These are phyloP conservation scores for Drosophila antonietae DNA, from an alignment of 2,888 invertebrate genomes.

Conservation along the genomic window DNA sequence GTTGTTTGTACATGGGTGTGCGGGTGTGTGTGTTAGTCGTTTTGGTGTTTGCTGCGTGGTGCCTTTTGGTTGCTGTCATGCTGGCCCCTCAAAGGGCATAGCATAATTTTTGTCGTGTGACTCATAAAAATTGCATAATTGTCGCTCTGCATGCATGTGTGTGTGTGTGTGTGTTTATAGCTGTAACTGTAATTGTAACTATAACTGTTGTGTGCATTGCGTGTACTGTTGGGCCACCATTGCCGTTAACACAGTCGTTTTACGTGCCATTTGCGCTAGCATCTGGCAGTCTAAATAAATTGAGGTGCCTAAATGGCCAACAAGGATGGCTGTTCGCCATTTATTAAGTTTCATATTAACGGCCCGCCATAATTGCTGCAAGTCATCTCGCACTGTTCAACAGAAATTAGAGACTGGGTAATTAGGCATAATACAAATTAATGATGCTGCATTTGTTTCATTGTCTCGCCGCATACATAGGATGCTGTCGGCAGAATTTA, in stretches of 20 bases:
- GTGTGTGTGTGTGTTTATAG: conserved; percentile 11
- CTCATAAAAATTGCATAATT: conserved; percentile 76
- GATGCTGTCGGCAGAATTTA: background rate
- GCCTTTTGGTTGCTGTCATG: conserved; percentile 40
- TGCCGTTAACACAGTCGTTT: conserved; percentile 53
- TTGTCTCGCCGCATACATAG: background rate
- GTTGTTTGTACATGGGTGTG: conserved; percentile 9
- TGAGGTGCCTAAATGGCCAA: conserved; percentile 50
- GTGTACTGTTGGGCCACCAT: conserved; percentile 43
- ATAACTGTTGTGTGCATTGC: conserved; percentile 32
- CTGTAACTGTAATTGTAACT: conserved; percentile 28
- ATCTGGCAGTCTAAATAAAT: conserved; percentile 66
- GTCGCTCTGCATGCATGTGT: conserved; percentile 26
- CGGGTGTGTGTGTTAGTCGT: conserved; percentile 3
- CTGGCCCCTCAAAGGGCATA: conserved; percentile 53
- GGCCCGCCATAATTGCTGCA: conserved; percentile 32
- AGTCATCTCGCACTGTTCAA: background rate
- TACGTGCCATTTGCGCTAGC: conserved; percentile 63
- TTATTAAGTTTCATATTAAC: conserved; percentile 57
- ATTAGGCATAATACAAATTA: conserved; percentile 32
- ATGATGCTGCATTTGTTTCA: conserved; percentile 33
- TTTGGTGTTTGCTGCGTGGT: conserved; percentile 36
- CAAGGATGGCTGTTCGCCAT: conserved; percentile 20
- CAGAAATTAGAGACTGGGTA: conserved; percentile 19
- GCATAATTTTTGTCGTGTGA: conserved; percentile 58